A percentile compares a stretch with the other conserved stretches of the same genome.
These are phyloP conservation scores for Amphipyra berbera DNA, from an alignment of 2,888 invertebrate species.

Conservation along the genomic window DNA sequence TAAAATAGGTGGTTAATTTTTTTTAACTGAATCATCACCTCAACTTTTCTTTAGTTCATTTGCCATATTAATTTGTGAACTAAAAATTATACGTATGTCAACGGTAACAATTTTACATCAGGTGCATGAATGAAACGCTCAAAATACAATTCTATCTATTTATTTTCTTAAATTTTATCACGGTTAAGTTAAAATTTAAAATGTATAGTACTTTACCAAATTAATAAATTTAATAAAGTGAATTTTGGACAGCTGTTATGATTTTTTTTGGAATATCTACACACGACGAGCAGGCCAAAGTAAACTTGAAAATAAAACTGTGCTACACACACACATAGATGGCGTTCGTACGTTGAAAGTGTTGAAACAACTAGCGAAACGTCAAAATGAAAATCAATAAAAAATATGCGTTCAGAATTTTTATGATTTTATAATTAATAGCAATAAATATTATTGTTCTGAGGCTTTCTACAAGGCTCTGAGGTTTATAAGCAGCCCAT, in stretches of 20 bases:
- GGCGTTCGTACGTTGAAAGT: constrained; percentile 17
- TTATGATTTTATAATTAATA: too few species aligned
- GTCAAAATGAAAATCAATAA: constrained; percentile 51
- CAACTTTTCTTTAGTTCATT: not conserved
- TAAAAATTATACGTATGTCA: not conserved
- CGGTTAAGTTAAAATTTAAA: too few species aligned
- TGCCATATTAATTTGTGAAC: not conserved
- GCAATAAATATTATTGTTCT: too few species aligned
- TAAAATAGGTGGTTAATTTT: not conserved
- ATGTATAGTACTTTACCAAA: too few species aligned
- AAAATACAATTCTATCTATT: constrained; percentile 9
- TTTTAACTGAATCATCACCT: not conserved
- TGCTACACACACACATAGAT: constrained; percentile 5
- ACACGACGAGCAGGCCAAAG: not conserved
- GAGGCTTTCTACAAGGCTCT: too few species aligned
- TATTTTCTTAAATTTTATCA: not conserved
- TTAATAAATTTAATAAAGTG: too few species aligned
- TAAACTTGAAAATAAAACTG: not conserved
- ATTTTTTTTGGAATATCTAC: too few species aligned
- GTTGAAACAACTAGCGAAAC: constrained; percentile 25
- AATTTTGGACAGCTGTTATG: too few species aligned
- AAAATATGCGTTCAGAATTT: constrained; percentile 30
- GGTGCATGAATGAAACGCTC: not conserved
- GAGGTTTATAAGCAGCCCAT: too few species aligned
- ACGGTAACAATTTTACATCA: not conserved